Base-by-base conservation (phyloP, 53 echinoderm and acorn worm genomes). In the Temnopleurus reevesii region DNA sequence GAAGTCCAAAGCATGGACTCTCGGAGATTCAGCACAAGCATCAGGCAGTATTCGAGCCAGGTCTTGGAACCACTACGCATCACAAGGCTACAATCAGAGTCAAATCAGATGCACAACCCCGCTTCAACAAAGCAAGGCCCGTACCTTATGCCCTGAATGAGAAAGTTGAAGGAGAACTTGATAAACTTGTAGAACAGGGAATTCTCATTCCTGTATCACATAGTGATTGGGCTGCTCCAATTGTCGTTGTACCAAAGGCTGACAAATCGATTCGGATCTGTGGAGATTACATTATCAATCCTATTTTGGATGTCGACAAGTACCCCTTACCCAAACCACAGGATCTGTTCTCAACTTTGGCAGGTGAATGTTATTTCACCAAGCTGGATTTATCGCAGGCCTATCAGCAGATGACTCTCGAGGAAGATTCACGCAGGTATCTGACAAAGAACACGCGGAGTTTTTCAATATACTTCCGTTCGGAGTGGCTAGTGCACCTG, bases 281-380 rank as follows among this genome's bases (percentile, higher is more conserved):
- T 91, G 91, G 89, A 33, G 91, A 91, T 53, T 92, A 83, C 59
- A 82, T 66, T 8, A 35, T 89, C 13, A 91, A 89, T 46, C 89
- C 77, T 47, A 54, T 71, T 17, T 45, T 91, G 36, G 86, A 90
- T 53, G 55, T 84, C 28, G 34, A 90, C 33, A 60, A 83, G 19
- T 90, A 84, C 24, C 91, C 91, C 25, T 34, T 90, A 45, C 91
- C 84, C 0, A 84, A 60, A 7, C 33, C 53, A 7, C 65, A 90
- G 33, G 90, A 90, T 54, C n/a, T 90, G 30, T 86, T 86, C 59
- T 36, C 86, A 25, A 87, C 56, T 12, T 49, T 88, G 15, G 76
- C 86, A 19, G 77, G 86, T 57, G 91, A 88, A 29, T 55, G 55
- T 54, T 45, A 77, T 55, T 91, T 76, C 46, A 86, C 77, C 33